Base-by-base conservation (phyloP, 2,113 vertebrate genomes). In the Herpailurus yagouaroundi region DNA sequence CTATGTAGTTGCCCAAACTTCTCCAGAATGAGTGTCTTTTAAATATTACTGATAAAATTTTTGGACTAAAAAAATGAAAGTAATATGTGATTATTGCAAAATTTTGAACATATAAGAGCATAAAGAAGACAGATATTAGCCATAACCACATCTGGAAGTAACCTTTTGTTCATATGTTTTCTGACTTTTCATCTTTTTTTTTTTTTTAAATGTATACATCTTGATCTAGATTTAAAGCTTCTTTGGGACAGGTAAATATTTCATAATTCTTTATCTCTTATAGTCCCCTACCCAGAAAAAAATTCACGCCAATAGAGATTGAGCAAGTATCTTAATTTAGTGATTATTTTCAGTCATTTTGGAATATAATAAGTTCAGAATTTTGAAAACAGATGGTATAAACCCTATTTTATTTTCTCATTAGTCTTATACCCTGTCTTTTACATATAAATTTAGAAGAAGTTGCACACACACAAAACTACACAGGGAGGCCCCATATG, bases 221-320 rank as follows among this genome's bases (percentile, higher is more conserved):
- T 94, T 94, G n/a, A 77, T 71, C 38, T 95, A 79, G 41, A 81
- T 74, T 92, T 69, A n/a, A 36, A 64, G 76, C 55, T 95, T 80
- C 63, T 73, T 80, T 80, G 27, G n/a, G 27, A 33, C 11, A 45
- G 21, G 23, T 66, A 48, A 79, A 71, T 63, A 14, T 83, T 84
- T 86, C 27, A 57, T 94, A 52, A 38, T 31, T 73, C 8, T 94
- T 94, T 91, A 16, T 57, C 29, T 69, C 15, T 88, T 69, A 88
- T 15, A 83, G 29, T 87, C 48, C 25, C 55, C 55, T 87, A 15
- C 15, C 31, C 91, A 69, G 23, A 41, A 71, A 76, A 76, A 29
- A 92, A 29, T 18, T 89, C 14, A 89, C n/a, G 63, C 38, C 68
- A 31, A 68, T 19, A 91, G 31, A 41, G n/a, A 63, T 80, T 92